phyloP scores from a whole-genome alignment of 2,113 vertebrate species.

The Vidua macroura region DNA sequence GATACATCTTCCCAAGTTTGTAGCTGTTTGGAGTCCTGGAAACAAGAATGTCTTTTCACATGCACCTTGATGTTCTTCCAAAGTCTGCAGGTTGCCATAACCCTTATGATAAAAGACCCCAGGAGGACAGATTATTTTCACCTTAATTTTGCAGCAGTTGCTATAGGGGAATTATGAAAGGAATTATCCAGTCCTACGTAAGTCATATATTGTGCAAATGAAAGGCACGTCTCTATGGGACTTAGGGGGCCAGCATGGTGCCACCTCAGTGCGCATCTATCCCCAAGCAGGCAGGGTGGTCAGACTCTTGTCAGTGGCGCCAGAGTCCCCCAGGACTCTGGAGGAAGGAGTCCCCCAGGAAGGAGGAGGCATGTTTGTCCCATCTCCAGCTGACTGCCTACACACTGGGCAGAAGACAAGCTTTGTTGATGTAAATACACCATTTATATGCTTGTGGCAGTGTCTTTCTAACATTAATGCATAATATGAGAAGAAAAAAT shows the following conservation, averaged over 20 bases:
- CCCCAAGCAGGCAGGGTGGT: background rate
- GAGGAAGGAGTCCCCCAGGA: background rate
- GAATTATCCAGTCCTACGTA: background rate
- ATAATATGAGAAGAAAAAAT: background rate
- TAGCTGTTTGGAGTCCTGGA: background rate
- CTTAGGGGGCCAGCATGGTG: background rate
- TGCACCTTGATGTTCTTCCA: background rate
- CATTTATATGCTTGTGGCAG: rapidly evolving
- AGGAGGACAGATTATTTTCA: background rate
- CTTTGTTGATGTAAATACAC: background rate
- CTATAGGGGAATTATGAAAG: background rate
- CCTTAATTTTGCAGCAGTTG: background rate
- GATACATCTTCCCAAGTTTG: background rate
- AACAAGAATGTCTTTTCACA: background rate
- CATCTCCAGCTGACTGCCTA: background rate
- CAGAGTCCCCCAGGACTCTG: background rate
- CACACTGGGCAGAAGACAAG: background rate
- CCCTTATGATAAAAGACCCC: background rate
- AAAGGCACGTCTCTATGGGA: background rate
- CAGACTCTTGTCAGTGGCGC: background rate
- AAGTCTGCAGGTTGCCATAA: background rate
- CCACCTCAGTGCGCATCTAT: background rate
- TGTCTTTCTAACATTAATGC: background rate
- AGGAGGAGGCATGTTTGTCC: background rate
- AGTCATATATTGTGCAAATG: background rate